Base-by-base conservation (phyloP, 2,113 vertebrate genomes). In the Himantopus leucocephalus region DNA sequence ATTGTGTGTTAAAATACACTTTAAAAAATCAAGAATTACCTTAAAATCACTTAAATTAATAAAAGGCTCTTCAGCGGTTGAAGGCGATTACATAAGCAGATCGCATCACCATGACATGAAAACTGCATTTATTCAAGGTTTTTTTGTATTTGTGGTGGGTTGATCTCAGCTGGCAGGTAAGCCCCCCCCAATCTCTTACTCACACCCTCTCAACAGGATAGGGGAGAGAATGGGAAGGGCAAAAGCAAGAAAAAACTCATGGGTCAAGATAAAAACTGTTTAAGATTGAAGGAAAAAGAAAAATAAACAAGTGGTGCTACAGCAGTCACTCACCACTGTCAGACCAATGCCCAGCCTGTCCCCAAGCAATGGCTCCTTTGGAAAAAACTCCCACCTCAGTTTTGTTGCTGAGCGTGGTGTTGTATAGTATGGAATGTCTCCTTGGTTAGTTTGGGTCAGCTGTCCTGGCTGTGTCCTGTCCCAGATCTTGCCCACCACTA, bases 151-250 rank as follows among this genome's bases (percentile, higher is more conserved):
- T 68, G 21, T 43, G 8, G 3, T 66, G 10, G 24, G 18, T 34
- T 88, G 32, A 71, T 71, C 37, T 32, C 45, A 58, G 10, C 4
- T 85, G 56, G 8, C 41, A 58, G 26, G 34, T 59, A 73, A 78
- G 5, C 7, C 2, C 3, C 26, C 43, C 4, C 3, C n/a, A 26
- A 10, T 8, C 6, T 2, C 9, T 75, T 59, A 37, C 30, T 85
- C 32, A 63, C 47, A 37, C 12, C 8, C 2, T 60, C 52, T 82
- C 30, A 77, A 10, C 19, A 78, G 41, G 18, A 19, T 27, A 3
- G 8, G 4, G 14, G 29, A 68, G 29, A 39, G 20, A 93, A 81
- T 18, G 12, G 4, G 9, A 56, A 66, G 23, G 16, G 4, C 3
- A 83, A 86, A 41, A 41, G 4, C 12, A 80, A 27, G 34, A 32